phyloP scores from a whole-genome alignment of 2,113 vertebrate genomes.

The Craseonycteris thonglongyai region DNA sequence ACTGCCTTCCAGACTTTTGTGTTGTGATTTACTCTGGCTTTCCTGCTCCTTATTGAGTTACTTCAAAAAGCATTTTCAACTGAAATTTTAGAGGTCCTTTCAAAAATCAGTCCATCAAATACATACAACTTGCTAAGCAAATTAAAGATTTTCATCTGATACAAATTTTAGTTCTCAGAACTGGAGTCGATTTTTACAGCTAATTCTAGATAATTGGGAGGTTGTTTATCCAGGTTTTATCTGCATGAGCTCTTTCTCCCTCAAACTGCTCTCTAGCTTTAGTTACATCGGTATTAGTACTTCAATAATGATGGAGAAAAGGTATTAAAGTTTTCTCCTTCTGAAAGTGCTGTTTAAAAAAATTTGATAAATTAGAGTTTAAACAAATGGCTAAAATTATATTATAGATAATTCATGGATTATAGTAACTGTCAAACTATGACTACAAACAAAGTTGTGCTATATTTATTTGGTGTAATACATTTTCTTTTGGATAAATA shows the following conservation, averaged over 20 bases:
- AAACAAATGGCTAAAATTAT: not conserved
- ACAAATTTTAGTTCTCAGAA: not conserved
- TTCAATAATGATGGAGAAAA: not conserved
- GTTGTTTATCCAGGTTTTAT: not conserved
- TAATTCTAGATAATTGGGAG: not conserved
- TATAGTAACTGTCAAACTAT: conserved; percentile 18
- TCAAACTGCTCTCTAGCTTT: not conserved
- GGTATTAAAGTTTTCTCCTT: not conserved
- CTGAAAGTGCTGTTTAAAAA: not conserved
- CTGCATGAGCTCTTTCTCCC: rapidly evolving
- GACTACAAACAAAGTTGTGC: not conserved
- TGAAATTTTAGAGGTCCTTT: conserved; percentile 22
- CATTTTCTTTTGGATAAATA: conserved; percentile 30
- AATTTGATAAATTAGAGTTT: not conserved
- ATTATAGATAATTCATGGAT: conserved; percentile 12
- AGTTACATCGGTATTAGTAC: not conserved
- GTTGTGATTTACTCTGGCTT: conserved; percentile 28
- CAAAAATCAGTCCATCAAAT: conserved; percentile 25
- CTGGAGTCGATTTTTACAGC: not conserved
- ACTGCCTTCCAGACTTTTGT: conserved; percentile 39
- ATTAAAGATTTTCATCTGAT: not conserved
- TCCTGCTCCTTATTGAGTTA: conserved; percentile 37
- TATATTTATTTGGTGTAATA: conserved; percentile 26
- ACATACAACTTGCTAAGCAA: conserved; percentile 1
- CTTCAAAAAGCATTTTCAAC: conserved; percentile 15